Base-by-base conservation (phyloP, 2,888 invertebrate genomes). In the Agrilus mali region DNA sequence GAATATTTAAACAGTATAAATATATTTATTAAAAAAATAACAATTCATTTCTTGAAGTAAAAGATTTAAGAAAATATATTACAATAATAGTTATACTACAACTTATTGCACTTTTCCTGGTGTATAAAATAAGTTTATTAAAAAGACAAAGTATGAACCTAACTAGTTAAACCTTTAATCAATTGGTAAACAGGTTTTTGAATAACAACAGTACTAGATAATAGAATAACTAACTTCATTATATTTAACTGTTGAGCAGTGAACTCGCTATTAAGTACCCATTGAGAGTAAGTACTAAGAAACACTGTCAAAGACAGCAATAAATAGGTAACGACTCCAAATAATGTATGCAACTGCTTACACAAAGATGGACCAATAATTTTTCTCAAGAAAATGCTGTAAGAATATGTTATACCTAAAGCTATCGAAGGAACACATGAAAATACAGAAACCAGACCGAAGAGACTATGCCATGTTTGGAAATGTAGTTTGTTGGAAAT, bases 391-490 rank as follows among this genome's bases (percentile, higher is more conserved):
- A 59, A 53, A 15, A 51, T 52, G 43, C 55, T 57, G 45, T 58
- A 64, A n/a, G 62, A 50, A 8, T 61, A 53, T 5, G 49, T 41
- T n/a, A 59, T 45, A 13, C 67, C 67, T 43, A 59, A 59, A 4
- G 62, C 38, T 20, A 56, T 49, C 2, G 60, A 51, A 6, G 57
- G 53, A 27, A 60, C 44, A 15, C 54, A 55, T 6, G 54, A 52
- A 4, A 60, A 44, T 39, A 60, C 35, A 6, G 58, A 56, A 10
- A 60, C 50, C 4, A 66, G 46, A 2, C 67, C 66, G 32, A 60
- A 53, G 12, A 62, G 41, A 8, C 55, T 63, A 47, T 67, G 67
- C 58, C 61, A 61, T 4, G 59, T 56, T 20, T 50, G 53, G 46
- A 64, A 66, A 49, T 67, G 67, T 6, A 50, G 34, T 42, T 60